Conservation (phyloP, 1,140 invertebrate genomes). For the Hermetia illucens region DNA sequence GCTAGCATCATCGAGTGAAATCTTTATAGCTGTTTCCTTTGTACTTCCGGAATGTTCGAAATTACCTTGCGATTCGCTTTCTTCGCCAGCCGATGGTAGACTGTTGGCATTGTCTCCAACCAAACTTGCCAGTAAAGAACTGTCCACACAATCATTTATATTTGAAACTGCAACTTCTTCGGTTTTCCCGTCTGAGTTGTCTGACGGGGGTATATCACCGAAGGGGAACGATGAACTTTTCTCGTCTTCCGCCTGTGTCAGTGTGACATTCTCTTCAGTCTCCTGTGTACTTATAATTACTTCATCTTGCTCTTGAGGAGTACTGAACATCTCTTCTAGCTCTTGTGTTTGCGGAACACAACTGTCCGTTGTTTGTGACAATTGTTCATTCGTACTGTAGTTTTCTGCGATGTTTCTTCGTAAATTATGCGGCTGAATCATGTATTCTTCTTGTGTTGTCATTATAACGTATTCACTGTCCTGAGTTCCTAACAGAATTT, state of each 20-base stretch:
- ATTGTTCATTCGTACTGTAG: too few relatives aligned
- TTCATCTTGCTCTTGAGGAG: neutral
- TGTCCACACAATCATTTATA: conserved; percentile 14
- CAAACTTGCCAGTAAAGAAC: conserved; percentile 21
- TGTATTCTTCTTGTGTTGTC: too few relatives aligned
- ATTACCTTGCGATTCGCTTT: conserved; percentile 14
- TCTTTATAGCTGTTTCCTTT: conserved; percentile 8
- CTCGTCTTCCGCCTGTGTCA: conserved; percentile 16
- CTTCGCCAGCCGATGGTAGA: conserved; percentile 30
- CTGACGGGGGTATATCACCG: conserved; percentile 17
- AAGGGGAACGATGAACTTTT: conserved; percentile 29
- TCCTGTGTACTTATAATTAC: neutral
- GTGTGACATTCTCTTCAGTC: conserved; percentile 12
- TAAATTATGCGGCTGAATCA: too few relatives aligned
- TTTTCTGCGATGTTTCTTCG: too few relatives aligned
- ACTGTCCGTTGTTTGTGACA: too few relatives aligned
- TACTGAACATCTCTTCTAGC: neutral
- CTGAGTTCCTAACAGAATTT: too few relatives aligned
- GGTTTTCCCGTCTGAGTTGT: conserved; percentile 22
- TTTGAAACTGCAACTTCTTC: conserved; percentile 4
- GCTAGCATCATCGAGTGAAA: conserved; percentile 14
- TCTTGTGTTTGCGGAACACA: too few relatives aligned
- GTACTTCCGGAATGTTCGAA: conserved; percentile 14
- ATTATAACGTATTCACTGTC: too few relatives aligned
- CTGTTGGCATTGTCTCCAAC: conserved; percentile 30